Percentiles rank a stretch among this genome's conserved stretches.
Conservation (phyloP, 2,888 invertebrate species). For the Sisyra nigra region DNA sequence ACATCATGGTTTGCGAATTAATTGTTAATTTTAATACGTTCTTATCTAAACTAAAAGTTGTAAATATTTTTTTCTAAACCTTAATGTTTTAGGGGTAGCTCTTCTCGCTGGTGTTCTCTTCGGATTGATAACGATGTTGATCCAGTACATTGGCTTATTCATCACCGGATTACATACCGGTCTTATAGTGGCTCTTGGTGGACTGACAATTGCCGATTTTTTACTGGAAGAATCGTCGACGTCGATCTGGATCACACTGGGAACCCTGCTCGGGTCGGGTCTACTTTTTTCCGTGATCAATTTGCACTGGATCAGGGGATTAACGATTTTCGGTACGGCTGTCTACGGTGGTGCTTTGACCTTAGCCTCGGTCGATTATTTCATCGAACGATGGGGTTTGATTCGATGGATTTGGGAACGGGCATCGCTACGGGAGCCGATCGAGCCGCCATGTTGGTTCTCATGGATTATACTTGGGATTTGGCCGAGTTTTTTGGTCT, state of each 20-base stretch:
- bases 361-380: slow-evolving; percentile 55
- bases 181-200: slow-evolving; percentile 40
- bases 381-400: slow-evolving; percentile 53
- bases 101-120: slow-evolving; percentile 58
- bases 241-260: slow-evolving; percentile 54
- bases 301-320: slow-evolving; percentile 56
- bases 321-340: slow-evolving; percentile 58
- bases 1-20: no score
- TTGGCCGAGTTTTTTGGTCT: slow-evolving; percentile 53
- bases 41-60: neutral
- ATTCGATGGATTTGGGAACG: slow-evolving; percentile 57
- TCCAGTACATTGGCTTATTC: slow-evolving; percentile 68
- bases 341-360: slow-evolving; percentile 62
- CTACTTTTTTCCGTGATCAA: slow-evolving; percentile 54
- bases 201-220: slow-evolving; percentile 41
- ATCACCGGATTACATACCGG: slow-evolving; percentile 68
- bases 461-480: slow-evolving; percentile 58
- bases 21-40: no score
- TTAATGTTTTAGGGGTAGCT: slow-evolving; percentile 37
- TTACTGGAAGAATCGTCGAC: slow-evolving; percentile 36
- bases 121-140: slow-evolving; percentile 66
- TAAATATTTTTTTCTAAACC: neutral
- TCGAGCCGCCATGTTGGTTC: slow-evolving; percentile 46
- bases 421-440: slow-evolving; percentile 37
- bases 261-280: slow-evolving; percentile 47